phyloP scores from a whole-genome alignment of 2,797 vertebrate genomes.

The Lacerta agilis region DNA sequence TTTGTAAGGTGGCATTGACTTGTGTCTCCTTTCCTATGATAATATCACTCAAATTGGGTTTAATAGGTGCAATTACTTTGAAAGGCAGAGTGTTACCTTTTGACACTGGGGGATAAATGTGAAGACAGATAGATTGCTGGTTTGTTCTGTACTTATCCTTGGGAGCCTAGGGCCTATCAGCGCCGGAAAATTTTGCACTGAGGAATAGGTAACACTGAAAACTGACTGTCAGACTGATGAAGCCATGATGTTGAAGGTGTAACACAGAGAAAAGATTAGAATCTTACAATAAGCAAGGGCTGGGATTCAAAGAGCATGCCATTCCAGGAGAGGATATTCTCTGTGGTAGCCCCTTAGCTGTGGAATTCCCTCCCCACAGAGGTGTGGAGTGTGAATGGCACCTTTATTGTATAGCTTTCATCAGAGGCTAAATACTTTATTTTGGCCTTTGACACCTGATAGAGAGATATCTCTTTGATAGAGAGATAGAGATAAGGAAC shows the following conservation, averaged over 20 bases:
- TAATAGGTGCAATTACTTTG: constrained; percentile 73
- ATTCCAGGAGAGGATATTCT: no score
- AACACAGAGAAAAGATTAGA: constrained; percentile 8
- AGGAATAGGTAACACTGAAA: constrained; percentile 51
- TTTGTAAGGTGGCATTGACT: constrained; percentile 57
- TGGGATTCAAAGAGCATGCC: background rate
- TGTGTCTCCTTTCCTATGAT: constrained; percentile 56
- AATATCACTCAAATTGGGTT: constrained; percentile 63
- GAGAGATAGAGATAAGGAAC: no score
- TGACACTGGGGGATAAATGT: constrained; percentile 37
- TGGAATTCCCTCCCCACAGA: no score
- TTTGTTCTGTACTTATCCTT: constrained; percentile 41
- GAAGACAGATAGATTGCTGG: constrained; percentile 35
- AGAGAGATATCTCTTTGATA: no score
- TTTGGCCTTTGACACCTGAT: no score
- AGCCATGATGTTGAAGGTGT: background rate
- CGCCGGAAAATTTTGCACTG: constrained; percentile 52
- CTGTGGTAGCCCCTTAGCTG: no score
- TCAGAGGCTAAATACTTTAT: no score
- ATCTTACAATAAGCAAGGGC: background rate
- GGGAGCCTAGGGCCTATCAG: constrained; percentile 57
- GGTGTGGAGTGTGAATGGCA: no score
- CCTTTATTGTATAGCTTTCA: no score
- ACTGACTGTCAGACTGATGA: constrained; percentile 58
- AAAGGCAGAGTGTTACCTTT: constrained; percentile 57